A percentile compares a stretch with the other conserved stretches of the same genome.
Evolutionary conservation across 2,113 vertebrate genomes (phyloP).

Genomic region (Salminus brasiliensis): DNA sequence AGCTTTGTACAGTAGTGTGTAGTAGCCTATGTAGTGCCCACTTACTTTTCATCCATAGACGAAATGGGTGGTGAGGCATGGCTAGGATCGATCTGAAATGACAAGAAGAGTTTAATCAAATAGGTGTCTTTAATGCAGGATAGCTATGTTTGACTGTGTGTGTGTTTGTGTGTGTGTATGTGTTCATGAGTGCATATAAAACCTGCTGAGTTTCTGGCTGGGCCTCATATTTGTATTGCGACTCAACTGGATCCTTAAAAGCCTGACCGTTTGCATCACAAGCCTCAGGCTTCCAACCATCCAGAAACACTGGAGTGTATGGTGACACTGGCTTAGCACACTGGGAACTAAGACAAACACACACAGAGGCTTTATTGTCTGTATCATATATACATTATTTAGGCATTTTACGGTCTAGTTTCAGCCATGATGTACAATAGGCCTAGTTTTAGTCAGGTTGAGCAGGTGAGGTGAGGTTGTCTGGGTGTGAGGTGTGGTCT

Average conservation of each 20-base stretch:
- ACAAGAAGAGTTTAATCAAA: not conserved
- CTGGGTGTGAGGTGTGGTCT: not conserved
- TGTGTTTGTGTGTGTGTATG: not conserved
- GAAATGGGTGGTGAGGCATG: not conserved
- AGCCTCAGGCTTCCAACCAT: slow-evolving; percentile 78
- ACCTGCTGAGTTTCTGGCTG: slow-evolving; percentile 53
- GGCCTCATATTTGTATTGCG: slow-evolving; percentile 81
- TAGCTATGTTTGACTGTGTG: not conserved
- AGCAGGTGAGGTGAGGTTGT: not conserved
- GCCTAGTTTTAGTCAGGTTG: not conserved
- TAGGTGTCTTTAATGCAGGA: not conserved
- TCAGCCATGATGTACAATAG: slow-evolving; percentile 8
- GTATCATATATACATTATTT: too few relatives aligned
- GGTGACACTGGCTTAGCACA: slow-evolving; percentile 65
- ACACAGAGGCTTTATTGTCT: too few relatives aligned
- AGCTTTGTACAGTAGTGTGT: too few relatives aligned
- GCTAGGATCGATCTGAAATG: slow-evolving; percentile 9
- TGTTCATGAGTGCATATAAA: not conserved
- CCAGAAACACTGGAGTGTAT: slow-evolving; percentile 79
- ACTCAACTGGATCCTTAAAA: slow-evolving; percentile 80
- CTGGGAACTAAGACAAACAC: slow-evolving; percentile 69
- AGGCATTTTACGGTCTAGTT: too few relatives aligned
- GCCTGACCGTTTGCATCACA: slow-evolving; percentile 65
- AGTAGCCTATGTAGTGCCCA: not conserved
- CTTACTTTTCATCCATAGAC: not conserved